These are phyloP conservation scores for Lycocerus yunnanus DNA, from an alignment of 2,888 invertebrate species.

Conservation along the genomic window DNA sequence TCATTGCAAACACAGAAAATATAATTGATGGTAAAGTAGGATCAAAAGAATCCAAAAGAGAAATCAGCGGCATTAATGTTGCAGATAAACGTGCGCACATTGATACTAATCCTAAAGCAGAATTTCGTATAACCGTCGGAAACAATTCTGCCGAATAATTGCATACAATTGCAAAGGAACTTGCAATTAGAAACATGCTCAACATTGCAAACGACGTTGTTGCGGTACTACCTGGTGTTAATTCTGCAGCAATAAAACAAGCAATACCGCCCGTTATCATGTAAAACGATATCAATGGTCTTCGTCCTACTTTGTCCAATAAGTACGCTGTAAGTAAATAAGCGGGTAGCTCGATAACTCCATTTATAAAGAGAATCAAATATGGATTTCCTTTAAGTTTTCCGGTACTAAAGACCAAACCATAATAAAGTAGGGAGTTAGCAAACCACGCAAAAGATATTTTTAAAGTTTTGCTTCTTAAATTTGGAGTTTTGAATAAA, in stretches of 20 bases:
- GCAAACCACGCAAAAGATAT: constrained; percentile 86
- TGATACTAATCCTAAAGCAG: constrained; percentile 81
- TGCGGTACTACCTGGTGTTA: constrained; percentile 65
- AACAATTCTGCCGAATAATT: constrained; percentile 88
- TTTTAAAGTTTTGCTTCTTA: constrained; percentile 78
- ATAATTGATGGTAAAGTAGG: constrained; percentile 77
- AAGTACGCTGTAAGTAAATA: constrained; percentile 73
- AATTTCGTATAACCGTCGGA: constrained; percentile 83
- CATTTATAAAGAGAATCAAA: constrained; percentile 75
- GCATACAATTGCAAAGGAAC: constrained; percentile 84
- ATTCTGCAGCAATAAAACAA: constrained; percentile 73
- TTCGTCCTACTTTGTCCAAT: constrained; percentile 75
- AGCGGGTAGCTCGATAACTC: constrained; percentile 79
- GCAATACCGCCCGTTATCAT: constrained; percentile 81
- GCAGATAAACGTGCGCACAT: constrained; percentile 86
- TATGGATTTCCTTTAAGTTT: constrained; percentile 83
- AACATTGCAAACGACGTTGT: constrained; percentile 70
- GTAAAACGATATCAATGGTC: constrained; percentile 74
- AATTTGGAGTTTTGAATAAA: constrained; percentile 79
- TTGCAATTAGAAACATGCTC: constrained; percentile 82
- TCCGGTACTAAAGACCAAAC: constrained; percentile 79
- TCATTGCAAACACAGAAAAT: constrained; percentile 74
- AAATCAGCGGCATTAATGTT: constrained; percentile 78
- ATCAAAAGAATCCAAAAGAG: constrained; percentile 77
- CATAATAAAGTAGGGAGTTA: constrained; percentile 86